phyloP scores from a whole-genome alignment of 2,113 vertebrate genomes.

The Aviceda subcristata region DNA sequence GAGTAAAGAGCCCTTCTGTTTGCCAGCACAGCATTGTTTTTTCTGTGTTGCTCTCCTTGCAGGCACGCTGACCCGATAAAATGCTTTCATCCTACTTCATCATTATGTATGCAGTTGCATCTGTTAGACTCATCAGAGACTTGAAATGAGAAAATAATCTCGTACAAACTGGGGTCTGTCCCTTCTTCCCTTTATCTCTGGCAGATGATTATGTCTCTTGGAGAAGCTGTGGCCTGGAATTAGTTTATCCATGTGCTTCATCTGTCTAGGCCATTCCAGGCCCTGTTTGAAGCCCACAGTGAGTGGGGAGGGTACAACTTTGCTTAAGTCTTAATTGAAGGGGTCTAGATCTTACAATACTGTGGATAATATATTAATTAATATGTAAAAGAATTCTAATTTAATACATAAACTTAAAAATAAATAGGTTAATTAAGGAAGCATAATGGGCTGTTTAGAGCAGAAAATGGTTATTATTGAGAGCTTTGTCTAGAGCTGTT shows the following conservation, averaged over 20 bases:
- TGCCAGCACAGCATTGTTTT: background rate
- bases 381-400: background rate
- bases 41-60: background rate
- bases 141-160: background rate
- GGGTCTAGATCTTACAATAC: background rate
- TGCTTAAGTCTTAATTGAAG: background rate
- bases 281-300: background rate
- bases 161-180: background rate
- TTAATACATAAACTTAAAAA: background rate
- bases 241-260: background rate
- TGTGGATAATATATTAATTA: background rate
- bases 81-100: background rate
- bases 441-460: background rate
- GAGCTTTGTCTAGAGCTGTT: background rate
- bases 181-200: background rate
- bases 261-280: background rate
- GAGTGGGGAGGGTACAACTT: background rate
- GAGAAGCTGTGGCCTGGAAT: background rate
- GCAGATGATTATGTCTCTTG: background rate
- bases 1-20: background rate
- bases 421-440: background rate
- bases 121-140: background rate
- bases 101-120: accelerated
- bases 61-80: background rate
- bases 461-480: background rate